Base-by-base conservation (phyloP, 2,797 vertebrate species). In the Smutsia gigantea region DNA sequence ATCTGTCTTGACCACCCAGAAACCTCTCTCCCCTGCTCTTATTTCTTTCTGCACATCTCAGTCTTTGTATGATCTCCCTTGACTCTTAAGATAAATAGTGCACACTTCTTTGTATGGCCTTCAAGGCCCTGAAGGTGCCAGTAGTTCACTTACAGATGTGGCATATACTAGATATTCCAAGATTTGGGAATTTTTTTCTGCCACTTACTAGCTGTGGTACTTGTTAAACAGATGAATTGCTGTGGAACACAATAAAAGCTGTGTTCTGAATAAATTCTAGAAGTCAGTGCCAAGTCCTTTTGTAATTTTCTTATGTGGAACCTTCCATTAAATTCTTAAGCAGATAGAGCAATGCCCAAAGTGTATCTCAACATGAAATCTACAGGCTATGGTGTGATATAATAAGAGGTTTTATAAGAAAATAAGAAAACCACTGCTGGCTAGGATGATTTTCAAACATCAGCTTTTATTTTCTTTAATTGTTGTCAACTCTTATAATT, bases 241-340 rank as follows among this genome's bases (percentile, higher is more conserved):
- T 69, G 29, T 64, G 72, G 86, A 84, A 61, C 81, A 90, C 66
- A 96, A 95, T 59, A 29, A 75, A 85, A 69, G 31, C 37, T 85
- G 51, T 46, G 27, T 69, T 82, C 85, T 96, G 86, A 91, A 90
- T 87, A 74, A 82, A 85, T 84, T 85, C 94, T 82, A 85, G 55
- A 96, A 93, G 57, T 71, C 72, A 46, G 13, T 66, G 75, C 66
- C 88, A 95, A 87, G 42, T 90, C 42, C 34, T 90, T 95, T 85
- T 74, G 78, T 63, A 63, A n/a, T 57, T 94, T 92, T 92, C 66
- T 88, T 92, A 53, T 14, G 49, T 72, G 85, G 84, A 95, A 69
- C 79, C 23, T 96, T 85, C 77, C 39, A 61, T 87, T 87, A 87
- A 96, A 79, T 75, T 95, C 88, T 94, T 85, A 88, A 63, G 61